Evolutionary conservation across 1,140 invertebrate species (phyloP), one percentile per base, ranked within the genome.

Genomic region (Lerema accius): DNA sequence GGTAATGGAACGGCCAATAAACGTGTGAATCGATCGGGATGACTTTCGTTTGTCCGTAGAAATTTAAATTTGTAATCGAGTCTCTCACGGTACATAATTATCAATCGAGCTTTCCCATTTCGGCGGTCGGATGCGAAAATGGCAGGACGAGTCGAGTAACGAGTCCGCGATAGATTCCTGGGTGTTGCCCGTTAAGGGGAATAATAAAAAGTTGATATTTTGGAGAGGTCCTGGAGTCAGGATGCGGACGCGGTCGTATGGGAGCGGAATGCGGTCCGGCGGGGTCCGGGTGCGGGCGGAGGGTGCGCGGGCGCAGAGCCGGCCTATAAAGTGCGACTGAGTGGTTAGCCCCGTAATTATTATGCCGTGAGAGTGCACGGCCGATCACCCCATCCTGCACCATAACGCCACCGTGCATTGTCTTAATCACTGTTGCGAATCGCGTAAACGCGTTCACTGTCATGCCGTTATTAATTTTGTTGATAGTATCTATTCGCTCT

Each of bases 251-350:
- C 74, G 76, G 85, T 82, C 84, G 85, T 84, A 88, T 89, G 86
- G 85, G 86, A 90, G 85, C 75, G 86, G 86, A 90, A 90, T 90
- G 86, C 83, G 84, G 86, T 90, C 79, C 80, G 80, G 79, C 78
- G 53, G 73, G 49, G 43, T 67, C 50, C 40, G 26, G 70, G 50
- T 40, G 53, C 35, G 61, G 45, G 65, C 59, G 67, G 14, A 64
- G 58, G 55, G 63, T 64, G 56, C 60, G 65, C 63, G 64, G 51
- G 58, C 56, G 67, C 72, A 62, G 68, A 71, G 73, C 68, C 71
- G 69, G 74, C 75, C 78, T 82, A 78, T 86, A 84, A 84, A 83
- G 73, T 81, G 80, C 79, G 71, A 67, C 67, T 55, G 76, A 75
- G 78, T 71, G 72, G 70, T 73, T 56, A 76, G 74, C 73, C 70